Evolutionary conservation across 37 sponge, comb jelly and placozoan genomes (phyloP).

Genomic region (Cliona cf. orientalis): DNA sequence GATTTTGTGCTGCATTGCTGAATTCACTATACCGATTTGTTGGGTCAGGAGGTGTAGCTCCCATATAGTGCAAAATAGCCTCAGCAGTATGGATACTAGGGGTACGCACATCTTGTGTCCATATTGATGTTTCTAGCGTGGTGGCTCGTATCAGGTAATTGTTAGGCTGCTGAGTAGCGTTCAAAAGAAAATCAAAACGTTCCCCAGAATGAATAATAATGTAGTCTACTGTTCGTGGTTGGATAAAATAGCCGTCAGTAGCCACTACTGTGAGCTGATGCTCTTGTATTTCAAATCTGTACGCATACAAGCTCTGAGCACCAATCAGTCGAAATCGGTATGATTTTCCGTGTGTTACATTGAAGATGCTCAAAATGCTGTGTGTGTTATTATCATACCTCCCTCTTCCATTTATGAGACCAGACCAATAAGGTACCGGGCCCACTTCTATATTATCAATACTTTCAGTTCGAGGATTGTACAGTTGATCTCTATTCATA

Average conservation of each 20-base stretch:
- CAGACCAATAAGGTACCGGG: slow-evolving; percentile 73
- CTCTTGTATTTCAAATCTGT: slow-evolving; percentile 62
- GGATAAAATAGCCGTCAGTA: slow-evolving; percentile 66
- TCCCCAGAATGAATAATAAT: slow-evolving; percentile 86
- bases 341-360: slow-evolving; percentile 9
- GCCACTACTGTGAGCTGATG: slow-evolving; percentile 73
- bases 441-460: slow-evolving; percentile 67
- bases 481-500: not conserved
- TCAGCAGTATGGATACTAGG: slow-evolving; percentile 34
- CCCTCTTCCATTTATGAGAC: slow-evolving; percentile 84
- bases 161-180: not conserved
- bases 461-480: slow-evolving; percentile 16
- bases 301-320: slow-evolving; percentile 78
- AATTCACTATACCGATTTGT: not conserved
- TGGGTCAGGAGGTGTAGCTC: not conserved
- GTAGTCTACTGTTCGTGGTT: slow-evolving; percentile 56
- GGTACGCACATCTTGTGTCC: not conserved
- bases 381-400: slow-evolving; percentile 18
- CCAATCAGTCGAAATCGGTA: slow-evolving; percentile 87
- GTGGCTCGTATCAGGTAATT: slow-evolving; percentile 74
- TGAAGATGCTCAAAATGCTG: slow-evolving; percentile 35
- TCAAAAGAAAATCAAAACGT: slow-evolving; percentile 76
- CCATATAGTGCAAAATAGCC: slow-evolving; percentile 52
- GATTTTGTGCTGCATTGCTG: not conserved
- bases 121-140: too few species aligned